Percentiles rank a stretch among this genome's conserved stretches.
Evolutionary conservation across 2,113 vertebrate genomes (phyloP).

Genomic region (Steatornis caripensis): DNA sequence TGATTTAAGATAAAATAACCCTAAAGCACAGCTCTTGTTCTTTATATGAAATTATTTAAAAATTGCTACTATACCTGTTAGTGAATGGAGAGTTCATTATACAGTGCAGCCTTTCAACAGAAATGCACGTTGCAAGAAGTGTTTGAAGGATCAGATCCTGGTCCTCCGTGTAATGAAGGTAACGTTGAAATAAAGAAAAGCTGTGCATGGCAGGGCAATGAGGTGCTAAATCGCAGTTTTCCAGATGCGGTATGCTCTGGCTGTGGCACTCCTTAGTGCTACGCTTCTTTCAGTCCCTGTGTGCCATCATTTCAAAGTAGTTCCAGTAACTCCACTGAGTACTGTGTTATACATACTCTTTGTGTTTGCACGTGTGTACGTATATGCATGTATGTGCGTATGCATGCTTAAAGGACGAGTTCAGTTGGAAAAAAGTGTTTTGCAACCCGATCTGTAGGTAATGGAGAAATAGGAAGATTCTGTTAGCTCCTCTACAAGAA

Average conservation of each 20-base stretch:
- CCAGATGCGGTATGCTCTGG: not conserved
- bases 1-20: not conserved
- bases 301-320: not conserved
- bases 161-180: not conserved
- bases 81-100: not conserved
- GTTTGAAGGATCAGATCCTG: not conserved
- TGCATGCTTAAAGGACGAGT: not conserved
- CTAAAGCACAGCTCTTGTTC: not conserved
- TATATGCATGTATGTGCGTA: not conserved
- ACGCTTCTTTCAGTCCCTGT: not conserved
- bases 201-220: fast-evolving
- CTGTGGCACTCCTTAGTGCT: not conserved
- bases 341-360: not conserved
- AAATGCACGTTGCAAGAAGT: not conserved
- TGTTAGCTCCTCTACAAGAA: not conserved
- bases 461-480: not conserved
- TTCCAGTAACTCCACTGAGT: not conserved
- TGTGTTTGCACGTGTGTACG: not conserved
- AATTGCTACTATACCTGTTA: not conserved
- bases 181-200: not conserved
- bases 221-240: not conserved
- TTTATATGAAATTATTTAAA: not conserved
- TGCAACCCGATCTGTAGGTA: not conserved
- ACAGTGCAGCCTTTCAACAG: not conserved
- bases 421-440: not conserved